Conservation (phyloP, 1,140 invertebrate genomes). For the Caenorhabditis latens region DNA sequence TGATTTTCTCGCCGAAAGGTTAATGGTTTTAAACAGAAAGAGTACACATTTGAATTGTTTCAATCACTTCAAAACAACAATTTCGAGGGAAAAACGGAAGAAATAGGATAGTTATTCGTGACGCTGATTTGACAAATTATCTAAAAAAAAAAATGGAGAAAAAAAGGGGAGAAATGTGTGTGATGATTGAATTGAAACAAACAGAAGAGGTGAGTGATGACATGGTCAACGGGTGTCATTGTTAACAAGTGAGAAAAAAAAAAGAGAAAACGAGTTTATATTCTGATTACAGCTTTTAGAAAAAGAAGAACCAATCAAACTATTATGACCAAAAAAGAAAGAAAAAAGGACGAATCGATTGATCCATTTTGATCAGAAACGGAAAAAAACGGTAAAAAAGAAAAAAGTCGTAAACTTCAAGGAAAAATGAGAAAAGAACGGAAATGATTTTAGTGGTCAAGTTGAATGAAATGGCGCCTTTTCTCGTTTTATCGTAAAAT, state of each 20-base stretch:
- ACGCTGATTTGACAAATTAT: no score
- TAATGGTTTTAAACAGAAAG: not conserved
- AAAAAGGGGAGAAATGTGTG: not conserved
- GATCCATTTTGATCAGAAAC: not conserved
- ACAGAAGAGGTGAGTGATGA: slow-evolving; percentile 10
- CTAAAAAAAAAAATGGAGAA: no score
- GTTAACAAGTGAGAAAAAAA: slow-evolving; percentile 29
- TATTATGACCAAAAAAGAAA: not conserved
- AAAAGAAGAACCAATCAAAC: no score
- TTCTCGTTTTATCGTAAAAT: not conserved
- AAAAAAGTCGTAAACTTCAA: not conserved
- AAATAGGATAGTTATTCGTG: not conserved
- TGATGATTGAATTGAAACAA: slow-evolving; percentile 30
- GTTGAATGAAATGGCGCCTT: not conserved
- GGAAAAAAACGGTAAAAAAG: not conserved
- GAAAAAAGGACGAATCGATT: not conserved
- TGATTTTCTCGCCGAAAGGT: not conserved
- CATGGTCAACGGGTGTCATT: slow-evolving; percentile 37
- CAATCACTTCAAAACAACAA: not conserved
- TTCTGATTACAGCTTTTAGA: slow-evolving; percentile 6
- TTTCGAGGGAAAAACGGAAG: not conserved
- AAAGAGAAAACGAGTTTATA: slow-evolving; percentile 1
- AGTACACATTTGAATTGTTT: not conserved
- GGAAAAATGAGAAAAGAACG: not conserved
- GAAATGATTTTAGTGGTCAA: slow-evolving; percentile 7